Percentiles rank a stretch among this genome's conserved stretches.
These are phyloP conservation scores for Trachymyrmex septentrionalis DNA, from an alignment of 1,140 invertebrate genomes.

Conservation along the genomic window DNA sequence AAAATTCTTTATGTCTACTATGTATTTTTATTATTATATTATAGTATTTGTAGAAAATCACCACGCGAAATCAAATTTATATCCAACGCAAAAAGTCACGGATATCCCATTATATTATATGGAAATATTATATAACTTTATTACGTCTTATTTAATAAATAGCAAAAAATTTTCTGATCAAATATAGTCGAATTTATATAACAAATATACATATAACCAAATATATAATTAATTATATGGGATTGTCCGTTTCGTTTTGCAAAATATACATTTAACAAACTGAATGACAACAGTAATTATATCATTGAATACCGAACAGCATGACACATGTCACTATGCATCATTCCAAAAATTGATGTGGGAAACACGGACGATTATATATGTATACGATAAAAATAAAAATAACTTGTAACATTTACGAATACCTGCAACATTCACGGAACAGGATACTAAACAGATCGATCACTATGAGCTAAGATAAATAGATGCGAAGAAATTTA, in stretches of 20 bases:
- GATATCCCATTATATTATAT: conserved; percentile 15
- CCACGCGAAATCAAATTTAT: conserved; percentile 34
- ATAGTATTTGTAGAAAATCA: conserved; percentile 40
- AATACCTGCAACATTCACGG: conserved; percentile 33
- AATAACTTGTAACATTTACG: conserved; percentile 43
- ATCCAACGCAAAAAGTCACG: conserved; percentile 23
- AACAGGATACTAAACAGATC: conserved; percentile 41
- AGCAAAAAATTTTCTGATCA: not conserved
- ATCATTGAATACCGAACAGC: conserved; percentile 67
- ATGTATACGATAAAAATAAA: conserved; percentile 50
- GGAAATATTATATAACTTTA: not conserved
- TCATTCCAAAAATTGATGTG: conserved; percentile 78
- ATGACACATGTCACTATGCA: conserved; percentile 79
- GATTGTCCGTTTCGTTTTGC: conserved; percentile 40
- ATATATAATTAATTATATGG: not conserved
- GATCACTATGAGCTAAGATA: conserved; percentile 56
- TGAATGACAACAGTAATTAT: conserved; percentile 21
- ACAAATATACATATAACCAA: too few species aligned
- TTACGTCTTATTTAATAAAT: not conserved
- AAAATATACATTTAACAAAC: conserved; percentile 13
- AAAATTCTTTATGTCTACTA: not conserved
- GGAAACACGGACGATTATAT: conserved; percentile 26
- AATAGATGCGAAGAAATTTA: conserved; percentile 37
- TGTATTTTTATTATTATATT: not conserved
- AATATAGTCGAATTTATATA: too few species aligned